Evolutionary conservation across 2,797 vertebrate species (phyloP), one percentile per base, ranked within the genome.

Genomic region (Ceryle rudis): DNA sequence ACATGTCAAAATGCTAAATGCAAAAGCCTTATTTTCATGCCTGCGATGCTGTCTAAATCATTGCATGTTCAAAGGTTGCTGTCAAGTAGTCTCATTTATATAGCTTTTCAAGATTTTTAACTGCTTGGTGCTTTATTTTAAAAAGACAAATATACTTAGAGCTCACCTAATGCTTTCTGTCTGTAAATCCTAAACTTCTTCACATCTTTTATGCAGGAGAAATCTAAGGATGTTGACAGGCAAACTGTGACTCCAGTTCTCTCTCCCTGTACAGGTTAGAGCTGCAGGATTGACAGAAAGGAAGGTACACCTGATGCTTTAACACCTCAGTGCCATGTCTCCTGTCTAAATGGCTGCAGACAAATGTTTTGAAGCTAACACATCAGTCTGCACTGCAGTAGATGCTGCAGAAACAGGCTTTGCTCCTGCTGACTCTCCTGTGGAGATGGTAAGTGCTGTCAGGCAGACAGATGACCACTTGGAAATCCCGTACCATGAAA

Each of bases 41-140:
- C 73, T 52, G 23, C 83, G 71, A 87, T 74, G 51, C 57, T 79
- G 49, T 94, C 70, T 71, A 87, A 93, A 94, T 94, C 88, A 81
- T 92, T 93, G 86, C 35, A 54, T 66, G 42, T 85, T 91, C 85
- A 74, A 81, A 88, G 49, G 55, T 33, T 90, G 84, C 10, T 41
- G 71, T 66, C 90, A 88, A 54, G 52, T 47, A 60, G 21, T 49
- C 90, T 85, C 60, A 65, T 93, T 81, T 88, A 70, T 88, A 71
- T 47, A 12, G n/a, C 28, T 95, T 90, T 91, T 86, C 94, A 89
- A 57, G 93, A 80, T 87, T 92, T 93, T 78, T 55, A 91, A 70
- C 51, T 61, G n/a, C 31, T 64, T 69, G 47, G 28, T 49, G 44
- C 54, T 67, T 81, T 71, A 87, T 73, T 90, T 82, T 49, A 64